Base-by-base conservation (phyloP, 2,113 vertebrate species). In the Chaetodon auriga region DNA sequence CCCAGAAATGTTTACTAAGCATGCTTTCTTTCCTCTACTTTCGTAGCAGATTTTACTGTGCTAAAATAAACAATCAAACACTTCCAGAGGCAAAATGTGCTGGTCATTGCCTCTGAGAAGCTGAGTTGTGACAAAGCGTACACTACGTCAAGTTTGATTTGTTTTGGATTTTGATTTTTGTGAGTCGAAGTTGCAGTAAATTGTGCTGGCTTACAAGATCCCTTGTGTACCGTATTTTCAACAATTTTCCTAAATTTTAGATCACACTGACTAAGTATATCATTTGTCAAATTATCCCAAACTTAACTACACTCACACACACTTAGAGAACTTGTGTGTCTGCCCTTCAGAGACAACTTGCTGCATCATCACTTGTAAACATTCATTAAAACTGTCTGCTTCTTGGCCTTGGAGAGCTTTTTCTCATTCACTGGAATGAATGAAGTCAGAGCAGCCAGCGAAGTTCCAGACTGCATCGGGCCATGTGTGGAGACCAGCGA, bases 311-410 rank as follows among this genome's bases (percentile, higher is more conserved):
- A 76, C 3, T 62, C 23, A 55, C 43, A 41, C 25, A 69, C 19
- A 41, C n/a, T 41, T 45, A 30, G 30, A 30, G 30, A 30, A 30
- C 30, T 30, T 75, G 46, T 66, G 73, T 38, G 41, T 55, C n/a
- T 77, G 72, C 66, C 68, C 81, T 80, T 79, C 35, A 76, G 82
- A 84, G 77, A 78, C 45, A 78, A 88, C 80, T 85, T 89, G 83
- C 89, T 82, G 82, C 87, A 89, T 93, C 87, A 91, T 90, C 81
- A 57, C 72, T 88, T 90, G 83, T 87, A 89, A 90, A 92, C 76
- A 83, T 82, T 86, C 65, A 85, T 80, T 83, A 80, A 89, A 92
- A 87, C 43, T 49, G 75, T 58, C 79, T 51, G 60, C 72, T 53
- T 86, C 81, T 77, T 73, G 54, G 64, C 70, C 65, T 65, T 35